These are phyloP conservation scores for Emydocephalus ijimae DNA, from an alignment of 2,113 vertebrate species.

Conservation along the genomic window DNA sequence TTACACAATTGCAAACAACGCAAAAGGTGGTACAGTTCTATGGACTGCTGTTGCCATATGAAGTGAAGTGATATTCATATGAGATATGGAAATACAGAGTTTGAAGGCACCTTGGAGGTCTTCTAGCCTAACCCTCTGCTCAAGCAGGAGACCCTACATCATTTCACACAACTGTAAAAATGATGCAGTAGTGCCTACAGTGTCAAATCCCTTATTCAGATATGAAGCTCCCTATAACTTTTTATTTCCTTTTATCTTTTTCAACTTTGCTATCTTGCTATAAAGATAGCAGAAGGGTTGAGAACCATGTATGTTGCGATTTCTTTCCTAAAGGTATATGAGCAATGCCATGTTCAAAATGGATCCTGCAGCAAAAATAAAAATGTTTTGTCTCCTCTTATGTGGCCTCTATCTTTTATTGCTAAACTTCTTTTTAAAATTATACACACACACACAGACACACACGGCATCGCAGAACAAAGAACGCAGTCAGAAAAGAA, in stretches of 20 bases:
- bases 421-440: background rate
- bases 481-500: too few species aligned
- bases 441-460: too few species aligned
- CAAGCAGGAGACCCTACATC: background rate
- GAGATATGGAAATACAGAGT: background rate
- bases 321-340: background rate
- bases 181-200: background rate
- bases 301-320: background rate
- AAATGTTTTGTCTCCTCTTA: background rate
- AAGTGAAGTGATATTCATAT: background rate
- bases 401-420: background rate
- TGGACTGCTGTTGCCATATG: background rate
- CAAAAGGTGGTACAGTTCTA: background rate
- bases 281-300: background rate
- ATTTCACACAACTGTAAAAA: background rate
- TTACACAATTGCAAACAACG: background rate
- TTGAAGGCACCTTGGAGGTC: background rate
- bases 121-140: background rate
- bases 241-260: background rate
- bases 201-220: background rate
- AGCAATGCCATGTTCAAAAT: background rate
- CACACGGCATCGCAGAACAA: too few species aligned
- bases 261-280: background rate
- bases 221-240: background rate
- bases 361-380: background rate